phyloP scores from a whole-genome alignment of 2,113 vertebrate species.

The Oryzias curvinotus region DNA sequence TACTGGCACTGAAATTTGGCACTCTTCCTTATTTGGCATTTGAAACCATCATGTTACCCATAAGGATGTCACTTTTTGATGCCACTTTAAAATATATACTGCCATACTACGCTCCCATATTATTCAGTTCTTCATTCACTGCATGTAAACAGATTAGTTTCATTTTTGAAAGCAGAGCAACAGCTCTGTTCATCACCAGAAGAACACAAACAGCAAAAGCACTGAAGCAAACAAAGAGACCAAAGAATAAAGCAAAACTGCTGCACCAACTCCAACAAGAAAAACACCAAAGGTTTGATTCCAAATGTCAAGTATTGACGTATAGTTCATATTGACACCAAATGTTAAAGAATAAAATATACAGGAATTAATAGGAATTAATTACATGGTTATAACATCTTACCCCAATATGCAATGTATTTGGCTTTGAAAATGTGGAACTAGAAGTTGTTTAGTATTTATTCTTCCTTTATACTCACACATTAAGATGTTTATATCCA shows the following conservation, averaged over 20 bases:
- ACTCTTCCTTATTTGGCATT: conserved; percentile 79
- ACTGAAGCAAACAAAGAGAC: conserved; percentile 66
- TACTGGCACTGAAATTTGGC: conserved; percentile 78
- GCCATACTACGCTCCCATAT: conserved; percentile 35
- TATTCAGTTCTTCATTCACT: conserved; percentile 58
- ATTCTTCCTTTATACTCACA: conserved; percentile 77
- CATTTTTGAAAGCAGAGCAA: conserved; percentile 58
- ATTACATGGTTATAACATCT: conserved; percentile 89
- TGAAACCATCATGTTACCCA: conserved; percentile 63
- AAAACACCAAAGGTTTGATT: conserved; percentile 87
- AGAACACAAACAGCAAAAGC: conserved; percentile 71
- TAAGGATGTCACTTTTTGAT: conserved; percentile 65
- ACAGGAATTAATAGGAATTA: conserved; percentile 96
- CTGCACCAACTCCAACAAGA: conserved; percentile 80
- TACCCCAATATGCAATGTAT: conserved; percentile 86
- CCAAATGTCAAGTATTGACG: conserved; percentile 92
- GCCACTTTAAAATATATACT: conserved; percentile 64
- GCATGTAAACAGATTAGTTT: conserved; percentile 67
- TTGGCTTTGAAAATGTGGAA: conserved; percentile 95
- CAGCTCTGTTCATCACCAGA: conserved; percentile 67
- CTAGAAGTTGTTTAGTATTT: conserved; percentile 83
- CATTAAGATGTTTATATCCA: conserved; percentile 82
- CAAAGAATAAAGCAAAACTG: conserved; percentile 52
- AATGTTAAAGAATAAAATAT: conserved; percentile 96
- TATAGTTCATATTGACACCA: conserved; percentile 95